Percentiles rank a stretch among this genome's conserved stretches.
These are phyloP conservation scores for Cancer borealis DNA, from an alignment of 2,888 invertebrate genomes.

Conservation along the genomic window DNA sequence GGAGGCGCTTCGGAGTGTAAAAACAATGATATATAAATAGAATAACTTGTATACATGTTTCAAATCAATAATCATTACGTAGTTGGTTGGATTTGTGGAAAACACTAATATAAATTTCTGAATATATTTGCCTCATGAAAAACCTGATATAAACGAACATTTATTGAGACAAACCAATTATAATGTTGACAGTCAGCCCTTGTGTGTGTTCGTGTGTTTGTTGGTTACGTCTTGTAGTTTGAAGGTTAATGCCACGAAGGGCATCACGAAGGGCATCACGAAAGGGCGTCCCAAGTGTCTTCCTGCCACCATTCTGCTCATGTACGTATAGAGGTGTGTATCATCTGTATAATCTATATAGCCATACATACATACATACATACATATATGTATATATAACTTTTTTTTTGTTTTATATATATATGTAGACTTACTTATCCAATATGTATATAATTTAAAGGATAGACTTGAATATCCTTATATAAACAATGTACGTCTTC, in stretches of 20 bases:
- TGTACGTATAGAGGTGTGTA: constrained; percentile 30
- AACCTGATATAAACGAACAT: not conserved
- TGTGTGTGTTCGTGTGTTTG: not conserved
- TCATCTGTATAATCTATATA: not conserved
- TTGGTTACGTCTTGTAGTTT: not conserved
- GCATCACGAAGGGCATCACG: not conserved
- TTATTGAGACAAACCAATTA: not conserved
- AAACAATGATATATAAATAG: not conserved
- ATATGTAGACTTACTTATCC: constrained; percentile 6
- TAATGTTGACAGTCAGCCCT: not conserved
- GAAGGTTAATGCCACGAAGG: not conserved
- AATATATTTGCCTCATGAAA: constrained; percentile 7
- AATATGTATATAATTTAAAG: not conserved
- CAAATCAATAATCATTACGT: not conserved
- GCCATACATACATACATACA: constrained; percentile 25
- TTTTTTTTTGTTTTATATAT: not conserved
- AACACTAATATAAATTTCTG: not conserved
- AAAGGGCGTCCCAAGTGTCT: not conserved
- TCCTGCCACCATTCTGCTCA: not conserved
- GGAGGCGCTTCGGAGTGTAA: not conserved
- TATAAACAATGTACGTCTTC: not conserved
- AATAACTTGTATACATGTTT: constrained; percentile 1
- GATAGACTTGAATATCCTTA: constrained; percentile 38
- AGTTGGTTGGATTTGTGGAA: not conserved
- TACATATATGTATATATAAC: not conserved